phyloP scores from a whole-genome alignment of 2,888 invertebrate genomes.

The Nasonovia ribisnigri region DNA sequence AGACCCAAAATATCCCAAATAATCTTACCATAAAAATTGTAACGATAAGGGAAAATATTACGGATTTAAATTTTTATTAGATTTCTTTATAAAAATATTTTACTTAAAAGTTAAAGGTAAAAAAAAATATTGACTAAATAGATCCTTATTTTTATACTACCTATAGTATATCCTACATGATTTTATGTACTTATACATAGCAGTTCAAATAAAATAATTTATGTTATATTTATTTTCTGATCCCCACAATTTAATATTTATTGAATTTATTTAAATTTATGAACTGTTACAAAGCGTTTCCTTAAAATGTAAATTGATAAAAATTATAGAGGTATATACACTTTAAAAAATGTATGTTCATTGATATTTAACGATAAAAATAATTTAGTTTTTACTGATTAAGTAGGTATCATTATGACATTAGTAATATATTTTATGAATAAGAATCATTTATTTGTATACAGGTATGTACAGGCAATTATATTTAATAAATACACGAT shows the following conservation, averaged over 20 bases:
- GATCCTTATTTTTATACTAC: neutral
- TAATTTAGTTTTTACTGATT: neutral
- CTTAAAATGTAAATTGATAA: neutral
- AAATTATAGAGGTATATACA: neutral
- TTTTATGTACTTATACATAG: neutral
- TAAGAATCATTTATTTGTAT: neutral
- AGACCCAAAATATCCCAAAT: constrained; percentile 9
- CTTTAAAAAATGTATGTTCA: neutral
- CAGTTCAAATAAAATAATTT: neutral
- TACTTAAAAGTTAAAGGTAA: neutral
- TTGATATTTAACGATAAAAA: neutral
- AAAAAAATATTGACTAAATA: neutral
- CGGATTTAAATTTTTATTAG: neutral
- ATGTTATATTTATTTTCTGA: neutral
- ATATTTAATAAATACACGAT: neutral
- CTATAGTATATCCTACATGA: too few relatives aligned
- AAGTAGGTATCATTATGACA: neutral
- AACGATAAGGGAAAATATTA: neutral
- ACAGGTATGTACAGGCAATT: neutral
- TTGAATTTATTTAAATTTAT: neutral
- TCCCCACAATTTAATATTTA: neutral
- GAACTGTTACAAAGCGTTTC: neutral
- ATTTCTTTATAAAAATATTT: neutral
- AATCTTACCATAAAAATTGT: neutral
- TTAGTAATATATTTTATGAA: neutral